Evolutionary conservation across 2,888 invertebrate species (phyloP).

Genomic region (Heliconius ethilla): DNA sequence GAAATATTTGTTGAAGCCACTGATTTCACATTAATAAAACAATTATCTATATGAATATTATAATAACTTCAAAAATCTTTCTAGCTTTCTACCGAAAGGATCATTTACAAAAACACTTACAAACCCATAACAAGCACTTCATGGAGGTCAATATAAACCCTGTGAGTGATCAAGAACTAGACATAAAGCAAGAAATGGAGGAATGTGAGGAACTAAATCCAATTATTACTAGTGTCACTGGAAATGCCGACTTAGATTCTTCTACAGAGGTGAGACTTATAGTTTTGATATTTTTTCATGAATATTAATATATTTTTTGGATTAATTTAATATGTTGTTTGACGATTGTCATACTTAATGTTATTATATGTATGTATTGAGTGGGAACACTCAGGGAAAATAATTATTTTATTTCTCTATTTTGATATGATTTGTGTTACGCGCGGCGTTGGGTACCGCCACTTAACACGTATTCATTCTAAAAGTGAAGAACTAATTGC

Average conservation of each 20-base stretch:
- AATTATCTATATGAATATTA: not conserved
- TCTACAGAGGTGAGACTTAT: slow-evolving; percentile 52
- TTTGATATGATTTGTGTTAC: no score
- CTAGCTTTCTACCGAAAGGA: slow-evolving; percentile 88
- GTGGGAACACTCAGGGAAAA: no score
- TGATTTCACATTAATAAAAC: no score
- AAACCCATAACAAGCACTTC: slow-evolving; percentile 85
- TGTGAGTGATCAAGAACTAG: slow-evolving; percentile 52
- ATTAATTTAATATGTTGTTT: no score
- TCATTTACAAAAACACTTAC: slow-evolving; percentile 89
- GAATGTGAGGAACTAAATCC: slow-evolving; percentile 52
- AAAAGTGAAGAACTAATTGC: not conserved
- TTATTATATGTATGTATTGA: no score
- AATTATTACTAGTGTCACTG: slow-evolving; percentile 45
- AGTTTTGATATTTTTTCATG: not conserved
- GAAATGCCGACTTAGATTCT: slow-evolving; percentile 49
- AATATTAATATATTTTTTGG: no score
- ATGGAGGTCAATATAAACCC: slow-evolving; percentile 55
- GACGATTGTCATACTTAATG: no score
- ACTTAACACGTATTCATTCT: no score
- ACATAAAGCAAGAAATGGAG: slow-evolving; percentile 58
- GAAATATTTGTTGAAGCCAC: no score
- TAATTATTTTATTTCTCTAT: no score
- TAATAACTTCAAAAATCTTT: not conserved
- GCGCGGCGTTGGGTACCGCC: no score